Evolutionary conservation across 2,888 invertebrate species (phyloP).

Genomic region (Andricus quercusramuli): DNA sequence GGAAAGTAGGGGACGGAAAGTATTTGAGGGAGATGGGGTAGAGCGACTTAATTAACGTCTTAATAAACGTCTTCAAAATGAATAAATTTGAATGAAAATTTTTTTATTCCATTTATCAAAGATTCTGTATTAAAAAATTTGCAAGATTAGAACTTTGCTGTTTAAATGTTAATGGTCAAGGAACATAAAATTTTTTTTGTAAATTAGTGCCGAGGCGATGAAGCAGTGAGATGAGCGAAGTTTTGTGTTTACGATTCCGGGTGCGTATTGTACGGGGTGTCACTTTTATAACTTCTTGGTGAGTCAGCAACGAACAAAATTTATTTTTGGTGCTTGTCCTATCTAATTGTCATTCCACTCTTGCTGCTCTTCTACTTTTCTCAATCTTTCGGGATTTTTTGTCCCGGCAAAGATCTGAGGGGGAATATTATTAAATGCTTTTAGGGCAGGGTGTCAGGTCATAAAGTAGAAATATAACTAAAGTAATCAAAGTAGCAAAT

Average conservation of each 20-base stretch:
- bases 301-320: constrained; percentile 30
- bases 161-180: too few species aligned
- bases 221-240: constrained; percentile 14
- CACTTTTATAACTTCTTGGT: constrained; percentile 27
- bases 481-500: neutral
- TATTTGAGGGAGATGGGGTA: too few species aligned
- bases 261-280: constrained; percentile 18
- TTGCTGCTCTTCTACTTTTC: constrained; percentile 28
- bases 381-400: constrained; percentile 29
- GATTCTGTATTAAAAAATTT: too few species aligned
- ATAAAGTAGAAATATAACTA: neutral
- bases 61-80: too few species aligned
- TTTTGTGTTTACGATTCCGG: constrained; percentile 3
- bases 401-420: neutral
- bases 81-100: too few species aligned
- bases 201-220: constrained; percentile 27
- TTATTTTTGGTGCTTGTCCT: constrained; percentile 4
- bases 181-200: neutral
- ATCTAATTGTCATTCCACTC: constrained; percentile 46
- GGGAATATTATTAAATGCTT: constrained; percentile 13
- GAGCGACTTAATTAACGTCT: too few species aligned
- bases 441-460: too few species aligned
- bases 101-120: too few species aligned
- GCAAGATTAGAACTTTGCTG: too few species aligned
- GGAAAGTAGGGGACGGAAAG: too few species aligned